These are phyloP conservation scores for Macquaria australasica DNA, from an alignment of 2,113 vertebrate species.

Conservation along the genomic window DNA sequence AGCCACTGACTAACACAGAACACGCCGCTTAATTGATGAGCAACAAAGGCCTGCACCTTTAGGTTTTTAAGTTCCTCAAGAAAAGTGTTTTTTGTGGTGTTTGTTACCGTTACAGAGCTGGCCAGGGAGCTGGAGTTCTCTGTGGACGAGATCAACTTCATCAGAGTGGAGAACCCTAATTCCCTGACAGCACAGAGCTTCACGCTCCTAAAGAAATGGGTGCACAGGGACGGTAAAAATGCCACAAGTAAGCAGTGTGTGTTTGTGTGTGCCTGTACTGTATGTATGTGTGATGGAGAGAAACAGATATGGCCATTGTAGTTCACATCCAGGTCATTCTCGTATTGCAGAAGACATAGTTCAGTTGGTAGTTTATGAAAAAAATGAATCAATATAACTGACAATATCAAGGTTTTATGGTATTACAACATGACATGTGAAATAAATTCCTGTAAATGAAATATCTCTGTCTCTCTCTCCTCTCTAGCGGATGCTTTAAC, in stretches of 20 bases:
- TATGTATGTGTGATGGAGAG: neutral
- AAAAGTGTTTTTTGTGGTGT: neutral
- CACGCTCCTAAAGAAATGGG: slow-evolving; percentile 99
- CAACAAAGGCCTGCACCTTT: neutral
- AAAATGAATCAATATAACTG: neutral
- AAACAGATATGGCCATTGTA: neutral
- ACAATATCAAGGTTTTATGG: neutral
- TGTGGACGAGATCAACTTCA: slow-evolving; percentile 99
- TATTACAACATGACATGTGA: neutral
- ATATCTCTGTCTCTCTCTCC: slow-evolving; percentile 51
- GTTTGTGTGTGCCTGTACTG: neutral
- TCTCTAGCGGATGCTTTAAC: slow-evolving; percentile 98
- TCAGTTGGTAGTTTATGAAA: neutral
- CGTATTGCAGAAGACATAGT: neutral
- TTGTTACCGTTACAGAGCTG: slow-evolving; percentile 88
- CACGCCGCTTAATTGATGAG: neutral
- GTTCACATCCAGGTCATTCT: neutral
- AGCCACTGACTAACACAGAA: too few relatives aligned
- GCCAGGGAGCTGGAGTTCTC: slow-evolving; percentile 99
- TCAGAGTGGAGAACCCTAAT: slow-evolving; percentile 98
- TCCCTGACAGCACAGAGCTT: slow-evolving; percentile 98
- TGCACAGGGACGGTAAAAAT: slow-evolving; percentile 97
- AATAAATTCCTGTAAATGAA: neutral
- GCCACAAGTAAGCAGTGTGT: slow-evolving; percentile 94
- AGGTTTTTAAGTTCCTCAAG: neutral